These are phyloP conservation scores for Seladonia tumulorum DNA, from an alignment of 2,888 invertebrate species.

Conservation along the genomic window DNA sequence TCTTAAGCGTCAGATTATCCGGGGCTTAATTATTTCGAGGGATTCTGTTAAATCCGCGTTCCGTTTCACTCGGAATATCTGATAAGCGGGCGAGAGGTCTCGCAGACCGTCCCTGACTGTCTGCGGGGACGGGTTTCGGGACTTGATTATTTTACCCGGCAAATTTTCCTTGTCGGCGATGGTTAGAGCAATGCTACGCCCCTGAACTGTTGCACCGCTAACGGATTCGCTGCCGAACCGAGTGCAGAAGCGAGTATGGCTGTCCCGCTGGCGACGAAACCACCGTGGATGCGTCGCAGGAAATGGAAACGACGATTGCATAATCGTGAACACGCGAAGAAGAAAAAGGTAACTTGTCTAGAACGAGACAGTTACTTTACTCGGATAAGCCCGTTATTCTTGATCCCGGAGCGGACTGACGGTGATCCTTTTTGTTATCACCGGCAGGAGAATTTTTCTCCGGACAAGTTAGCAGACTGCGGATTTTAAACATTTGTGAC, in stretches of 20 bases:
- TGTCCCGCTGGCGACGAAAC: slow-evolving; percentile 8
- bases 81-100: slow-evolving; percentile 40
- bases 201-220: slow-evolving; percentile 3
- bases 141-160: slow-evolving; percentile 42
- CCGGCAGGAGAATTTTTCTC: neutral
- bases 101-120: slow-evolving; percentile 20
- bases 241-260: neutral
- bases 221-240: slow-evolving; percentile 8
- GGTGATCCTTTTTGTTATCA: neutral
- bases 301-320: neutral
- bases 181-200: slow-evolving; percentile 40
- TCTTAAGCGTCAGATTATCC: slow-evolving; percentile 55
- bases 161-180: slow-evolving; percentile 29
- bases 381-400: neutral
- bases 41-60: slow-evolving; percentile 56
- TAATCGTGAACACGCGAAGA: neutral
- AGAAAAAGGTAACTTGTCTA: neutral
- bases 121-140: slow-evolving; percentile 4
- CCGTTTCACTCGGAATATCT: slow-evolving; percentile 51
- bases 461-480: neutral
- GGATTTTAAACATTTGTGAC: neutral
- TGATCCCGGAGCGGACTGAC: neutral
- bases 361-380: neutral
- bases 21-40: slow-evolving; percentile 59
- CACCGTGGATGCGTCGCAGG: neutral